phyloP scores from a whole-genome alignment of 2,888 invertebrate species.

The Polymixis flavicincta region DNA sequence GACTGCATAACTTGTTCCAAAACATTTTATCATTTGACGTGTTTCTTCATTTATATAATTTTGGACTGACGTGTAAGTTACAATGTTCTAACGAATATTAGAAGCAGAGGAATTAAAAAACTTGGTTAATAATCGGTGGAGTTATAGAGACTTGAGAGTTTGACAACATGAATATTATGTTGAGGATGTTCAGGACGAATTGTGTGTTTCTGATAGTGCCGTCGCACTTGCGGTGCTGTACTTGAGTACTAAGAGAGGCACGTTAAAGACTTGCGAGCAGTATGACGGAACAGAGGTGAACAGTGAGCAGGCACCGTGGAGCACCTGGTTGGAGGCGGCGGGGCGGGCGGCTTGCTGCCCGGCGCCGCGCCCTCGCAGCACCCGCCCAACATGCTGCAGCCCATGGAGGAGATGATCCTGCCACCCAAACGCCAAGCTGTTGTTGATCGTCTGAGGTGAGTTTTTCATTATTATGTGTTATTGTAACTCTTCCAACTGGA shows the following conservation, averaged over 20 bases:
- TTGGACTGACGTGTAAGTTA: conserved; percentile 61
- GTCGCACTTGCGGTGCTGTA: conserved; percentile 83
- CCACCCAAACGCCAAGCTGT: conserved; percentile 96
- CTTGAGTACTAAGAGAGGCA: conserved; percentile 74
- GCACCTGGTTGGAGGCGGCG: conserved; percentile 94
- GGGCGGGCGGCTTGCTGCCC: conserved; percentile 92
- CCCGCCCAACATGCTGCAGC: conserved; percentile 92
- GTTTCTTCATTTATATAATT: conserved; percentile 70
- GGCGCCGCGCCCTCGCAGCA: conserved; percentile 90
- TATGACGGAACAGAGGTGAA: conserved; percentile 83
- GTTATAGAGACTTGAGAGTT: conserved; percentile 59
- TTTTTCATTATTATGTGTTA: not conserved
- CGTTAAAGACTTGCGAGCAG: conserved; percentile 70
- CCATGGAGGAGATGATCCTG: conserved; percentile 93
- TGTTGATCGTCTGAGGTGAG: conserved; percentile 94
- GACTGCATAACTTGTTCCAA: conserved; percentile 81
- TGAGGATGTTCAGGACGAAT: conserved; percentile 84
- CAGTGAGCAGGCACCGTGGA: conserved; percentile 91
- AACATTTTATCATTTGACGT: conserved; percentile 78
- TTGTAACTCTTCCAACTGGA: not conserved
- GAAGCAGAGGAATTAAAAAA: conserved; percentile 42
- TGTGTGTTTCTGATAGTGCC: conserved; percentile 81
- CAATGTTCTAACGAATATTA: conserved; percentile 55
- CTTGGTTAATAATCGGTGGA: conserved; percentile 44
- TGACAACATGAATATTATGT: conserved; percentile 83